Percentiles rank a stretch among this genome's conserved stretches.
Evolutionary conservation across 2,113 vertebrate genomes (phyloP).

Genomic region (Dinomys branickii): DNA sequence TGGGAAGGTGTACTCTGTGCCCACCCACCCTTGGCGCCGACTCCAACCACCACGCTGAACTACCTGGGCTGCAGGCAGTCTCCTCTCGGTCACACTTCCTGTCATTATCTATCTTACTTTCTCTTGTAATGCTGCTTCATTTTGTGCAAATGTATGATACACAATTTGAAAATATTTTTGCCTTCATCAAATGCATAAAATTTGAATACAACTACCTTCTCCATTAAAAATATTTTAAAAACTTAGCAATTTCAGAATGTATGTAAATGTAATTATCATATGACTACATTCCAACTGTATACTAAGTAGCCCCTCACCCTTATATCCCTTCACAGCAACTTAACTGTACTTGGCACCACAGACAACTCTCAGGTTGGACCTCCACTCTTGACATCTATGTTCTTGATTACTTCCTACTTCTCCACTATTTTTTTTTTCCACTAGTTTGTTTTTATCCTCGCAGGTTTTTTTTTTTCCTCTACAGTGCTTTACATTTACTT

Average conservation of each 20-base stretch:
- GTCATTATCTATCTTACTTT: background rate
- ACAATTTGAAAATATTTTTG: conserved; percentile 50
- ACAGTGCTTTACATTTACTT: conserved; percentile 2
- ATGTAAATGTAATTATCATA: conserved; percentile 15
- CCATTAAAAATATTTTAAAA: conserved; percentile 13
- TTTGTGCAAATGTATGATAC: conserved; percentile 20
- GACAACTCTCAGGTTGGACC: conserved; percentile 2
- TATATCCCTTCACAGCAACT: background rate
- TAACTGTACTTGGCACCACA: background rate
- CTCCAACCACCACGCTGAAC: background rate
- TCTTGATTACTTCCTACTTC: conserved; percentile 2
- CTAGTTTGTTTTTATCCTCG: background rate
- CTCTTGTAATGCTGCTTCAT: background rate
- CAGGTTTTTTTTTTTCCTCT: background rate
- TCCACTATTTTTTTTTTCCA: background rate
- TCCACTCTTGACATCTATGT: conserved; percentile 11
- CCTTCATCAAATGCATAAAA: conserved; percentile 35
- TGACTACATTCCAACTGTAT: background rate
- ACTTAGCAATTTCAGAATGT: background rate
- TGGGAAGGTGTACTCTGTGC: conserved; percentile 15
- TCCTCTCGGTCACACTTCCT: background rate
- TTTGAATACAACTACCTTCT: background rate
- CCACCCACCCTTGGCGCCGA: background rate
- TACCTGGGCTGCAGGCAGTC: background rate
- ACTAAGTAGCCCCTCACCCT: background rate